Evolutionary conservation across 2,888 invertebrate genomes (phyloP), one percentile per base, ranked within the genome.

Genomic region (Drosophila buzzatii): DNA sequence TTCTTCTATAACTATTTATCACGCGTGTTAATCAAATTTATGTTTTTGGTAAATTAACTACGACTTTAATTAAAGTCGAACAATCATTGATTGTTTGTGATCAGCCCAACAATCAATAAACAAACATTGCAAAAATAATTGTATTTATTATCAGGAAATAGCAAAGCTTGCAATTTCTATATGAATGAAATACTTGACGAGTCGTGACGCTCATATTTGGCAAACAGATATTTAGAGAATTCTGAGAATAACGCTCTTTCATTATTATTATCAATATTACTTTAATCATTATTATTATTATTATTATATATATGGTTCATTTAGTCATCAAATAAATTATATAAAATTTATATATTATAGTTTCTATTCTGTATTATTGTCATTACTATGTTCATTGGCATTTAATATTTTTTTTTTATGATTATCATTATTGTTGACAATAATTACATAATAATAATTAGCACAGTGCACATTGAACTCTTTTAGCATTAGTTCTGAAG

Each of bases 101-200:
- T 18, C 18, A n/a, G 18, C 18, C 12, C 2, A 12, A 27, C 27
- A 27, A 27, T 27, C 31, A 51, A 33, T 31, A 31, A 18, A 6
- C 6, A 33, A 33, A 51, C 31, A 33, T 51, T 51, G 49, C 49
- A 12, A 51, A 51, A 33, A 51, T 35, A 51, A 20, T 51, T 51
- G 20, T 35, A 33, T 35, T 51, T 51, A 20, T 51, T 51, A 51
- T 51, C 51, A 51, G 18, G 18, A 3, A 20, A 2, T 7, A 8
- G 4, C 18, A 7, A 14, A 51, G 33, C 20, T 51, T 51, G 49
- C 49, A 10, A 33, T 51, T 51, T 51, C 33, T 51, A 18, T 51
- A 31, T 51, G 31, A 51, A 51, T 33, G 49, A 31, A 49, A 31
- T 4, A 3, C 2, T 39, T 16, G 23, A 1, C 6, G 14, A 16